phyloP scores from a whole-genome alignment of 35 echinoderm and acorn worm genomes.

The Lytechinus pictus region DNA sequence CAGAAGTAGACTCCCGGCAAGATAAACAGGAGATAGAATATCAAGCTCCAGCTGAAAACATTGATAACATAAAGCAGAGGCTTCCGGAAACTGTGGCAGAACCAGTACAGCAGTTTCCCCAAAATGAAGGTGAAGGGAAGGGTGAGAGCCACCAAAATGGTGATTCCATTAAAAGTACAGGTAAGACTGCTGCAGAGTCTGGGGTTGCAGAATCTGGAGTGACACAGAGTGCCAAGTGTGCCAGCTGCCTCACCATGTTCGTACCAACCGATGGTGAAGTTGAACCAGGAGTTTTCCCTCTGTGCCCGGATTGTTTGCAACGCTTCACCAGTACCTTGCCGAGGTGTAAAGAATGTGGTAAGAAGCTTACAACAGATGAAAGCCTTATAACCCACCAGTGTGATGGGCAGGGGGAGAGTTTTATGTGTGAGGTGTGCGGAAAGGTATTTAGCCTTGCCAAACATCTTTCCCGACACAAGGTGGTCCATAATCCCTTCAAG shows the following conservation, averaged over 20 bases:
- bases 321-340: conserved; percentile 38
- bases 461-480: conserved; percentile 46
- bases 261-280: not conserved
- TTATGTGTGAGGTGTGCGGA: conserved; percentile 46
- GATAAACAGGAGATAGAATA: not conserved
- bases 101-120: not conserved
- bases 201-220: not conserved
- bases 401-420: conserved; percentile 20
- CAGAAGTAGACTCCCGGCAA: not conserved
- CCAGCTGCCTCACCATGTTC: not conserved
- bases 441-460: conserved; percentile 45
- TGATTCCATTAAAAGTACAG: not conserved
- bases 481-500: conserved; percentile 26
- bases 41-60: not conserved
- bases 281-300: conserved; percentile 23
- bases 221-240: not conserved
- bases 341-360: conserved; percentile 43
- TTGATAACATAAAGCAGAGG: not conserved
- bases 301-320: not conserved
- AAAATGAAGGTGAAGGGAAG: not conserved
- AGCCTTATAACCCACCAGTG: conserved; percentile 34
- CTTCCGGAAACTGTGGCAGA: not conserved
- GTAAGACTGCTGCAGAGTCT: conserved; percentile 20
- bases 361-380: conserved; percentile 44
- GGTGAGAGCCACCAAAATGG: not conserved